phyloP scores from a whole-genome alignment of 2,888 invertebrate genomes.

The Buathra laborator region DNA sequence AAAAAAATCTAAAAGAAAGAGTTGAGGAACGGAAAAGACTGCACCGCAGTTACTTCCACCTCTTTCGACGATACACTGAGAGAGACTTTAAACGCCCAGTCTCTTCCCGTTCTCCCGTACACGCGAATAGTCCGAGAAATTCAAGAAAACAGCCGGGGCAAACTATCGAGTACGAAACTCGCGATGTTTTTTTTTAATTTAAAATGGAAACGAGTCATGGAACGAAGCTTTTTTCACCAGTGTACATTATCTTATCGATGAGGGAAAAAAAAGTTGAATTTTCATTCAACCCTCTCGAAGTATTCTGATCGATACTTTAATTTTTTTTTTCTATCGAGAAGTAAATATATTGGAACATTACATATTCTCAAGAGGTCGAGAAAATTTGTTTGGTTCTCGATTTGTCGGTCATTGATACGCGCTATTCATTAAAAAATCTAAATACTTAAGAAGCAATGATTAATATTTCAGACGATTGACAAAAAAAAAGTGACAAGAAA shows the following conservation, averaged over 20 bases:
- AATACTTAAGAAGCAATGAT: too few species aligned
- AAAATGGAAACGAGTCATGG: constrained; percentile 13
- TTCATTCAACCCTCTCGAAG: background rate
- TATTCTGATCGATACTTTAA: background rate
- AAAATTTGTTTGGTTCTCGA: background rate
- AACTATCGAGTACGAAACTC: constrained; percentile 43
- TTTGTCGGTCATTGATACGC: too few species aligned
- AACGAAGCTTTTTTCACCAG: background rate
- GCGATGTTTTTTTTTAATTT: constrained; percentile 14
- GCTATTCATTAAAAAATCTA: too few species aligned
- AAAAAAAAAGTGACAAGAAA: too few species aligned
- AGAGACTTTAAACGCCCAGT: constrained; percentile 52
- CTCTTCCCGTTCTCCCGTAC: constrained; percentile 31
- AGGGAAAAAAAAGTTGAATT: background rate
- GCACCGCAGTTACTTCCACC: constrained; percentile 46
- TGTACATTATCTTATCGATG: background rate
- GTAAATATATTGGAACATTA: background rate
- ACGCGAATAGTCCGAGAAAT: constrained; percentile 23
- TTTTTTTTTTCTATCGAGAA: background rate
- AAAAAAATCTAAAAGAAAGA: constrained; percentile 29
- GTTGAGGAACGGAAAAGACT: constrained; percentile 31
- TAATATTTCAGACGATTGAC: too few species aligned
- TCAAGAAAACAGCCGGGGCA: constrained; percentile 44
- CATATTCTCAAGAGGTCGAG: background rate
- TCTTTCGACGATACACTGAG: constrained; percentile 35